Evolutionary conservation across 2,113 vertebrate species (phyloP), one percentile per base, ranked within the genome.

Genomic region (Thymallus thymallus): DNA sequence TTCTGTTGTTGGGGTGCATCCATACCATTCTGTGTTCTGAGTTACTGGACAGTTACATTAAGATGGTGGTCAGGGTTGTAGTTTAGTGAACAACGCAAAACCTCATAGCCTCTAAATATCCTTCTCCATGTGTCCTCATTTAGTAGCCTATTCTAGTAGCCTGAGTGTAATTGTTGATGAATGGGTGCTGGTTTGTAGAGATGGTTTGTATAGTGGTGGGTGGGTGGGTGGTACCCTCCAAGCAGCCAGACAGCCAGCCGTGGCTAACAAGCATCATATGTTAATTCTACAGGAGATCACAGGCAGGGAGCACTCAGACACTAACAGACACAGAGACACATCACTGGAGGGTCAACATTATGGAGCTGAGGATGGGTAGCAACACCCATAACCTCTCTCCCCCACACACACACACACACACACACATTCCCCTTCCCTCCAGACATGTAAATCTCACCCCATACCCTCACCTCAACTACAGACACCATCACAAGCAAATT

Each of bases 261-360:
- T 94, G 94, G 94, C 96, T 96, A 96, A 95, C 95, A 96, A 97
- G 94, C 96, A 95, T 95, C 96, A 94, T 95, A 96, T 95, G 95
- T 96, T 97, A 97, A 97, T 97, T 95, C 94, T 93, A 93, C 91
- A 91, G 93, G 89, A 96, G 96, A 97, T 98, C 96, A 96, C 94
- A 96, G 94, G 92, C 94, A 92, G 95, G 96, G 96, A 95, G 93
- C 91, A 93, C 90, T 94, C 94, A 94, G 95, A 94, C 94, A 93
- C 93, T 93, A 91, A 91, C 94, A 93, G 93, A 84, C 91, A 93
- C 92, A 90, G 91, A 92, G 92, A 95, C 93, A 93, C 94, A 94
- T 91, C 88, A 93, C 95, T 96, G 92, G 93, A 95, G 94, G 96
- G 94, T 92, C 91, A 90, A 94, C 92, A 85, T 82, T 93, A 85